Percentiles rank a stretch among this genome's conserved stretches.
phyloP scores from a whole-genome alignment of 2,113 vertebrate genomes.

The Semnopithecus entellus region DNA sequence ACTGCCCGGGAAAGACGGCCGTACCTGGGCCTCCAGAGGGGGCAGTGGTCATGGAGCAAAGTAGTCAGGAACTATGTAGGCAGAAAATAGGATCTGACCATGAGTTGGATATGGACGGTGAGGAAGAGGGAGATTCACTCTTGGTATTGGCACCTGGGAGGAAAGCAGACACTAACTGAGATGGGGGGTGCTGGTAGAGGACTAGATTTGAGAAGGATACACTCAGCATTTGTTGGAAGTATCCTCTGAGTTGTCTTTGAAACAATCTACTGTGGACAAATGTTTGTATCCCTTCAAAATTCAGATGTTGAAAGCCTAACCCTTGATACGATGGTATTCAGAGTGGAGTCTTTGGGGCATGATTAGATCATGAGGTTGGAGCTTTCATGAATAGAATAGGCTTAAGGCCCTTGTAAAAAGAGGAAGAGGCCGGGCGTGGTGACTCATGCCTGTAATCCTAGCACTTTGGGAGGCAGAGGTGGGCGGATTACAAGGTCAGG shows the following conservation, averaged over 20 bases:
- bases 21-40: not conserved
- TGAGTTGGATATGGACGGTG: not conserved
- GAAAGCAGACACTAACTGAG: not conserved
- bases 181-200: not conserved
- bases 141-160: not conserved
- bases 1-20: not conserved
- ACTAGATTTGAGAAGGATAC: too few species aligned
- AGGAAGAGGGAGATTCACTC: not conserved
- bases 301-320: not conserved
- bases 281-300: not conserved
- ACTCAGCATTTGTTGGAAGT: not conserved
- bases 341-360: not conserved
- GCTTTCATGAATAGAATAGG: too few species aligned
- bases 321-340: not conserved
- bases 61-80: not conserved
- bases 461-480: too few species aligned
- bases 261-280: not conserved
- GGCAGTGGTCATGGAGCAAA: not conserved
- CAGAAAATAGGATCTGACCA: not conserved
- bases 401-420: too few species aligned
- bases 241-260: not conserved
- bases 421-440: too few species aligned
- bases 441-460: too few species aligned
- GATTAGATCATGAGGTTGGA: not conserved
- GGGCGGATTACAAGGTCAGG: too few species aligned